A percentile compares a stretch with the other conserved stretches of the same genome.
These are phyloP conservation scores for Parotia lawesii DNA, from an alignment of 2,113 vertebrate genomes.

Conservation along the genomic window DNA sequence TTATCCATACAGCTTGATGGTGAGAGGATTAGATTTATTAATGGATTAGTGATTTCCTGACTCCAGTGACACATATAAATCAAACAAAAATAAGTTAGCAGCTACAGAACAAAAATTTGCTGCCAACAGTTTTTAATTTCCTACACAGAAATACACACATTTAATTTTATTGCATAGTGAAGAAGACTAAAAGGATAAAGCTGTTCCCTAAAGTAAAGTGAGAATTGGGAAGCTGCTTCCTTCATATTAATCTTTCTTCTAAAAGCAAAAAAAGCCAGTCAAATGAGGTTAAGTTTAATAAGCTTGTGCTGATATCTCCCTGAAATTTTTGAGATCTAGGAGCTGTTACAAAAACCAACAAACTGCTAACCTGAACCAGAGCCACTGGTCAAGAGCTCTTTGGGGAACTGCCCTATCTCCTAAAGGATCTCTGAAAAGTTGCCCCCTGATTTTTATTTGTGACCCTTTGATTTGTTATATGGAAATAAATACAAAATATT, in stretches of 20 bases:
- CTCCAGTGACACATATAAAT: background rate
- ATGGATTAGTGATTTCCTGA: background rate
- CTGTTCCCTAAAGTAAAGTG: background rate
- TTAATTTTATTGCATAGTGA: background rate
- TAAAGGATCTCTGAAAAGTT: background rate
- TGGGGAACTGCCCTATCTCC: background rate
- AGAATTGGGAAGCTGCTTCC: background rate
- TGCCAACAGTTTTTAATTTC: background rate
- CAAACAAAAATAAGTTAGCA: background rate
- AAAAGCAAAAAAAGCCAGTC: background rate
- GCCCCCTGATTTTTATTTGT: background rate
- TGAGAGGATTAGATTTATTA: slow-evolving; percentile 15
- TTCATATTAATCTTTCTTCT: background rate
- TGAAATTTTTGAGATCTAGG: background rate
- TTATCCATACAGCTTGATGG: background rate
- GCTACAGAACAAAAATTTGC: background rate
- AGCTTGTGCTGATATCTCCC: background rate
- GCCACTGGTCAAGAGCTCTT: background rate
- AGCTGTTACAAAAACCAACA: background rate
- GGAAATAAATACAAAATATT: background rate
- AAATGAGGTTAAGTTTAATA: background rate
- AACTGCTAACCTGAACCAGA: background rate
- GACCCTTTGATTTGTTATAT: background rate
- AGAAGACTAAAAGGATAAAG: background rate
- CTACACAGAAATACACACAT: background rate